Evolutionary conservation across 2,888 invertebrate species (phyloP).

Genomic region (Drosophila kanekoi): DNA sequence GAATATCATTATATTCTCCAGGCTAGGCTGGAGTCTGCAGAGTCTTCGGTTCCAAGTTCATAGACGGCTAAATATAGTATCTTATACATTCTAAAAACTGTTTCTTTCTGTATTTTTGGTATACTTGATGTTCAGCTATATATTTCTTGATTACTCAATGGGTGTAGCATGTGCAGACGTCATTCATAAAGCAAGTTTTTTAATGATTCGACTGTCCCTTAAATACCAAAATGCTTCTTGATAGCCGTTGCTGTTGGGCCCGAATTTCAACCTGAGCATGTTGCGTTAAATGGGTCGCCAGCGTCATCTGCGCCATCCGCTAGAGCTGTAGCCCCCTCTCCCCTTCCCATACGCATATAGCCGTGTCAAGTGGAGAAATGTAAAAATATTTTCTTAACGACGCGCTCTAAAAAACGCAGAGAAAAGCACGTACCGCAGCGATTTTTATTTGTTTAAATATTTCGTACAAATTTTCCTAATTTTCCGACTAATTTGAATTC

Average conservation of each 20-base stretch:
- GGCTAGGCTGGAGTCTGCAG: background rate
- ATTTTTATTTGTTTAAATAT: slow-evolving; percentile 82
- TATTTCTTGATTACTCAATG: slow-evolving; percentile 44
- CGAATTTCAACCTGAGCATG: slow-evolving; percentile 73
- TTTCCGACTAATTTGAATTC: slow-evolving; percentile 73
- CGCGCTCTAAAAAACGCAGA: slow-evolving; percentile 77
- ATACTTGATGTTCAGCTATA: slow-evolving; percentile 2
- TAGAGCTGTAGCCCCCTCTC: slow-evolving; percentile 10
- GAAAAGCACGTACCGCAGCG: slow-evolving; percentile 74
- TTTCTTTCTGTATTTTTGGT: background rate
- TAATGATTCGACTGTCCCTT: slow-evolving; percentile 34
- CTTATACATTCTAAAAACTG: background rate
- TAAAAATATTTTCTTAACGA: slow-evolving; percentile 79
- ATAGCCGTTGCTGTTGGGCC: slow-evolving; percentile 52
- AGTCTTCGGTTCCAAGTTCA: background rate
- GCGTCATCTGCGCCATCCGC: slow-evolving; percentile 30
- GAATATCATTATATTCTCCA: background rate
- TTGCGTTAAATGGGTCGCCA: slow-evolving; percentile 65
- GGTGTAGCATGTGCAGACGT: slow-evolving; percentile 22
- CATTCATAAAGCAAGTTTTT: slow-evolving; percentile 44
- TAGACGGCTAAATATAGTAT: background rate
- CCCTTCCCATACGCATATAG: too few species aligned
- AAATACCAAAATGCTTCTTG: slow-evolving; percentile 53
- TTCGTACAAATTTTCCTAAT: slow-evolving; percentile 55
- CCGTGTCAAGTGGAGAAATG: slow-evolving; percentile 28